A percentile compares a stretch with the other conserved stretches of the same genome.
Conservation (phyloP, 2,113 vertebrate genomes). For the Rhinogobius similis region DNA sequence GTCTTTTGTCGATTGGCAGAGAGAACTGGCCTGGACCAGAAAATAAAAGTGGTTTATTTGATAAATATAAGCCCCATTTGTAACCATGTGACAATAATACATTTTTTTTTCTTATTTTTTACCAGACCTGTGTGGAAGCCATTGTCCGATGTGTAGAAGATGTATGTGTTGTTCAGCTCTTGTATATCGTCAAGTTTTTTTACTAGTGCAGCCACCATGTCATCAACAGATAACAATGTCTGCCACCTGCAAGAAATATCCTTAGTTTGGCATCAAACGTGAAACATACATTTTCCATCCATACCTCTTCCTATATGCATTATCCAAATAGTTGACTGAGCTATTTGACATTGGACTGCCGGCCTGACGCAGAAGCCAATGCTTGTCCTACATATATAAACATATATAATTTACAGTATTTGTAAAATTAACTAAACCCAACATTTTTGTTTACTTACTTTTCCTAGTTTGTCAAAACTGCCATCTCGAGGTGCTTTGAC, state of each 20-base stretch:
- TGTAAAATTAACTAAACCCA: not conserved
- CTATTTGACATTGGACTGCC: conserved; percentile 74
- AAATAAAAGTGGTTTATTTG: not conserved
- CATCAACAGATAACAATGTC: conserved; percentile 80
- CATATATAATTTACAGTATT: not conserved
- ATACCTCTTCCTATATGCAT: conserved; percentile 75
- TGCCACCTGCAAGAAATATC: conserved; percentile 70
- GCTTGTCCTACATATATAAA: conserved; percentile 76
- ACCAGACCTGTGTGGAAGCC: conserved; percentile 81
- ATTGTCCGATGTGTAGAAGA: conserved; percentile 82
- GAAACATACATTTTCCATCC: not conserved
- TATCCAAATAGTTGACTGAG: conserved; percentile 73
- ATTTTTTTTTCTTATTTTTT: not conserved
- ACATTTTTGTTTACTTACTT: conserved; percentile 44
- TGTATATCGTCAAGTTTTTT: conserved; percentile 72
- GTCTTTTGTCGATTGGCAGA: conserved; percentile 80
- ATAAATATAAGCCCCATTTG: not conserved
- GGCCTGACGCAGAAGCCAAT: conserved; percentile 82
- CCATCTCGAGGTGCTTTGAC: conserved; percentile 79
- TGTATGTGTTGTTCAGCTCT: conserved; percentile 78
- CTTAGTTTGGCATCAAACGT: not conserved
- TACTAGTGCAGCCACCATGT: conserved; percentile 80
- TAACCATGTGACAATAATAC: no score
- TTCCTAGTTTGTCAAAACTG: conserved; percentile 78
- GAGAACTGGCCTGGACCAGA: conserved; percentile 79